These are phyloP conservation scores for Podiceps cristatus DNA, from an alignment of 2,113 vertebrate species.

Conservation along the genomic window DNA sequence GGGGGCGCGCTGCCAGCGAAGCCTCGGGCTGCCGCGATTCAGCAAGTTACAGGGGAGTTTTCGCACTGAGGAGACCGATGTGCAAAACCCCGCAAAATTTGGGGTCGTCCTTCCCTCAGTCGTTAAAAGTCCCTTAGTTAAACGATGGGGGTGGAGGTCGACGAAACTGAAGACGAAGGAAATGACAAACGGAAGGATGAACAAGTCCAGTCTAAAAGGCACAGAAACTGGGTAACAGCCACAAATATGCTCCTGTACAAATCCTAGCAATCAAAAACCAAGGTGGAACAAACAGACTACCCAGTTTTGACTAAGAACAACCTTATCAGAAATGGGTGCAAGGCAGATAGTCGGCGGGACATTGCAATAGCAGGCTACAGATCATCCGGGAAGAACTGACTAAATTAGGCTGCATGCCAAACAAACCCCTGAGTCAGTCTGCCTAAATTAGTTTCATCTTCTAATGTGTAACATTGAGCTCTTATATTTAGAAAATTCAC, in stretches of 20 bases:
- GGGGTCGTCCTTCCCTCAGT: too few species aligned
- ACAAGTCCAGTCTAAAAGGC: accelerated
- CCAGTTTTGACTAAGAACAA: not conserved
- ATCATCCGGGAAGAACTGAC: not conserved
- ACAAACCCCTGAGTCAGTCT: not conserved
- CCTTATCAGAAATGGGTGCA: not conserved
- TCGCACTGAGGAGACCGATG: too few species aligned
- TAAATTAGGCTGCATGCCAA: not conserved
- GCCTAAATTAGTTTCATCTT: not conserved
- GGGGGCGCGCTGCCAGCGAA: too few species aligned
- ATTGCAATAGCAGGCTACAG: accelerated
- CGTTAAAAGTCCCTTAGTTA: too few species aligned
- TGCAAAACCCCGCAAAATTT: accelerated
- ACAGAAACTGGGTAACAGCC: not conserved
- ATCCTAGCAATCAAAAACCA: not conserved
- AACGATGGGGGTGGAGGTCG: not conserved
- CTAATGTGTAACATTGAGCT: not conserved
- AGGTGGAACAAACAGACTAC: not conserved
- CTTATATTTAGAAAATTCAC: not conserved
- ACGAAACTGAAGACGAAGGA: not conserved
- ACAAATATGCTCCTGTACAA: not conserved
- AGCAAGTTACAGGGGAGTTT: too few species aligned
- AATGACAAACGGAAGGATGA: not conserved
- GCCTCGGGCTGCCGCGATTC: too few species aligned
- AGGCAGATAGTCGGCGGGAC: too few species aligned